Percentiles rank a stretch among this genome's conserved stretches.
phyloP scores from a whole-genome alignment of 2,888 invertebrate species.

The Terebella lapidaria region DNA sequence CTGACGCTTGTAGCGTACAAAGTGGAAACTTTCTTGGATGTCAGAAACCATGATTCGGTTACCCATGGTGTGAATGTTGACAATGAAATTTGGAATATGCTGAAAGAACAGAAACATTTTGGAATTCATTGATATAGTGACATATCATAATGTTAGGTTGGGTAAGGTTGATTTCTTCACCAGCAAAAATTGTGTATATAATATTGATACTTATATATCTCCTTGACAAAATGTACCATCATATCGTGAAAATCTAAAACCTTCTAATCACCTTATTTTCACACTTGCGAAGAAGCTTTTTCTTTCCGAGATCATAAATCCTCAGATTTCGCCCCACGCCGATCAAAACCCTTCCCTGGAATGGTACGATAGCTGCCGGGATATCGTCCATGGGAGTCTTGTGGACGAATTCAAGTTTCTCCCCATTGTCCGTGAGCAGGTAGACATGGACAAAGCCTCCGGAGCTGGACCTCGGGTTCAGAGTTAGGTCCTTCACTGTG shows the following conservation, averaged over 20 bases:
- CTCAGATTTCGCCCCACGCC: slow-evolving; percentile 88
- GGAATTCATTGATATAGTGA: neutral
- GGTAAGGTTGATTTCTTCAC: no score
- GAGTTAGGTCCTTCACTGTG: slow-evolving; percentile 80
- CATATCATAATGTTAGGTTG: no score
- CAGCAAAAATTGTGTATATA: no score
- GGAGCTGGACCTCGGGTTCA: slow-evolving; percentile 78
- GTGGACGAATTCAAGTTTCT: slow-evolving; percentile 84
- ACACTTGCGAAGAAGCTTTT: slow-evolving; percentile 93
- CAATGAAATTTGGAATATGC: slow-evolving; percentile 93
- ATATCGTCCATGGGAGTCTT: slow-evolving; percentile 90
- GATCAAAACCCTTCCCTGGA: slow-evolving; percentile 81
- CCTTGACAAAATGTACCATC: no score
- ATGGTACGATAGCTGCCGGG: slow-evolving; percentile 58
- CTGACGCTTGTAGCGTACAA: slow-evolving; percentile 85
- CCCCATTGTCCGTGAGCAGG: slow-evolving; percentile 66
- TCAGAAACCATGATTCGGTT: slow-evolving; percentile 92
- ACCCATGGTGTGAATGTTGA: slow-evolving; percentile 88
- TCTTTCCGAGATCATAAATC: slow-evolving; percentile 93
- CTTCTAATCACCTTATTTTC: slow-evolving; percentile 72
- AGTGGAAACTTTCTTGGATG: slow-evolving; percentile 88
- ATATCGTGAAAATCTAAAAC: no score
- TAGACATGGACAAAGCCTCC: slow-evolving; percentile 86
- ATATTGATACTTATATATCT: no score
- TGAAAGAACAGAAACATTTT: slow-evolving; percentile 47